Evolutionary conservation across 2,797 vertebrate species (phyloP), one percentile per base, ranked within the genome.

Genomic region (Galago senegalensis): DNA sequence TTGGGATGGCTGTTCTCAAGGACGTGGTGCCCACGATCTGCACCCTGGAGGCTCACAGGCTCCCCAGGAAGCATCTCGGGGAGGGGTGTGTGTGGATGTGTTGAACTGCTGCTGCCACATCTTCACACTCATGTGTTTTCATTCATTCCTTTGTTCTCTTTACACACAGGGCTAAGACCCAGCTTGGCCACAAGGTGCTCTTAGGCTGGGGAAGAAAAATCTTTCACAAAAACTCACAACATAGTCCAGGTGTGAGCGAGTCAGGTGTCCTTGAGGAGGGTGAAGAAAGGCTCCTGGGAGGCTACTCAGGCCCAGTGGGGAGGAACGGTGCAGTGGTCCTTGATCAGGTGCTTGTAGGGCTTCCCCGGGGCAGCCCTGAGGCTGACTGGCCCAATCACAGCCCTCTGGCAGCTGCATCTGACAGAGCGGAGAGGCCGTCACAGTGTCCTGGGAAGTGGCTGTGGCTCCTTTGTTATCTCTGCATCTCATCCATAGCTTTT

Each of bases 61-160:
- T 5, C 2, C 14, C 61, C 61, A 21, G 56, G 56, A 20, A 58
- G 63, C 31, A 0, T 67, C 21, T 3, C 5, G 40, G 40, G 40
- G 20, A 5, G 12, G 69, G 29, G 69, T 7, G 69, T 10, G 20
- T 11, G 23, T 2, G 20, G 37, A 31, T 3, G 34, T 10, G 2
- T 70, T 23, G 21, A 37, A 37, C 34, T 11, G 11, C 37, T 70
- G 69, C 37, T 72, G 69, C 69, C 69, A 37, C 34, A 12, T 37
- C 34, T 37, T 25, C 20, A 72, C 21, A 5, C 34, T 40, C 69
- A 17, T 67, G 63, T 6, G 16, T 67, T 31, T 70, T 8, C 11
- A 0, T 3, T 1, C 7, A 2, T 23, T 4, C 53, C 2, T 0
- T 10, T 2, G 23, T 2, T 46, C 77, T 12, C 10, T 37, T 21